Evolutionary conservation across 2,888 invertebrate genomes (phyloP), one percentile per base, ranked within the genome.

Genomic region (Drosophila borealis): DNA sequence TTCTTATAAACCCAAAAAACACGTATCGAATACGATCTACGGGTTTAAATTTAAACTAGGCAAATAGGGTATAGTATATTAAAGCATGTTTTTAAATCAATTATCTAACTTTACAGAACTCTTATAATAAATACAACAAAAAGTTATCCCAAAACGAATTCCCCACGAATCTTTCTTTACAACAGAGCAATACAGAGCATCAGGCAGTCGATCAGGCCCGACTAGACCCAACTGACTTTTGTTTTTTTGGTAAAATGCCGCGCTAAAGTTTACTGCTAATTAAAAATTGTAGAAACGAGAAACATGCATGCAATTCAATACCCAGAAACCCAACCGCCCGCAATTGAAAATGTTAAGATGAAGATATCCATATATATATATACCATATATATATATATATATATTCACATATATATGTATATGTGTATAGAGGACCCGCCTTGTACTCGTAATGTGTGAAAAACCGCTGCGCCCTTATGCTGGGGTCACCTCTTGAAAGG

Each of bases 201-300:
- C 14, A 3, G 0, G 0, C 4, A 45, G 68, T 60, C 56, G 36
- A 8, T 21, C 54, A 55, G 4, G 1, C 10, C 0, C 11, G 0
- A 3, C 14, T 46, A 44, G 11, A 41, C 1, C 19, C 42, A 25
- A 36, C 39, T 46, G 51, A 56, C 34, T 56, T 64, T 48, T 53
- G 44, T 50, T 29, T 55, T 59, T 65, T 72, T 44, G 50, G 56
- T 65, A 54, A 72, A 69, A 75, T 66, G 54, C 68, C 70, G 70
- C 81, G 79, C 79, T 49, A 84, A 89, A 90, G 86, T 91, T 90
- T 90, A 91, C 90, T 90, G 91, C 90, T 90, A 90, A 91, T 90
- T 90, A 91, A 90, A 91, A 89, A 89, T 88, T 90, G 81, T 85
- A 67, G 81, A 82, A 83, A 83, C 86, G 74, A 85, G 75, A 86